phyloP scores from a whole-genome alignment of 2,797 vertebrate genomes.

The Danio jaintianensis region DNA sequence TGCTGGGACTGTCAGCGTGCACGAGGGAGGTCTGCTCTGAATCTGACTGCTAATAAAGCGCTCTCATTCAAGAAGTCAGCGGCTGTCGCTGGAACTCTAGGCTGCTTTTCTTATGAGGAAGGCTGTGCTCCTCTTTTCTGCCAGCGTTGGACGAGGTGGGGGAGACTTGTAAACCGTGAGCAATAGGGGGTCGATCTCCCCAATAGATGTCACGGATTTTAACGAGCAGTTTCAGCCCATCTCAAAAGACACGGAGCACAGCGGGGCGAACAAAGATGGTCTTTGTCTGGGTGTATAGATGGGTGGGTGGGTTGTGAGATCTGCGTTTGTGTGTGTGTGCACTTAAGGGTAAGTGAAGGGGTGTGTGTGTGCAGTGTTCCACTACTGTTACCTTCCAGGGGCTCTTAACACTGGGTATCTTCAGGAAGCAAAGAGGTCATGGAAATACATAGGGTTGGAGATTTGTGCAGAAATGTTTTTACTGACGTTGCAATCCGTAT shows the following conservation, averaged over 20 bases:
- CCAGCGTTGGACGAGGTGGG: constrained; percentile 55
- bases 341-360: constrained; percentile 52
- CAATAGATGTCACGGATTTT: constrained; percentile 78
- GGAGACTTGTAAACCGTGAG: constrained; percentile 66
- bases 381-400: constrained; percentile 52
- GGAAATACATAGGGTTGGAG: constrained; percentile 15
- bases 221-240: constrained; percentile 76
- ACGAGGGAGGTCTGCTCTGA: constrained; percentile 59
- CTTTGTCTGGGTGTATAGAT: constrained; percentile 63
- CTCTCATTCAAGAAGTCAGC: constrained; percentile 63
- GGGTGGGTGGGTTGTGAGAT: constrained; percentile 47
- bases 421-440: constrained; percentile 29
- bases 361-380: constrained; percentile 45
- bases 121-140: constrained; percentile 60
- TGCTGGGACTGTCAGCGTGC: constrained; percentile 55
- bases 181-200: constrained; percentile 67
- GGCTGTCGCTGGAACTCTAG: constrained; percentile 56
- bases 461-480: constrained; percentile 18
- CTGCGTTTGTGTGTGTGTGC: constrained; percentile 49
- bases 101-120: constrained; percentile 59
- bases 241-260: constrained; percentile 71
- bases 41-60: constrained; percentile 63
- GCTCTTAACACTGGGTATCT: constrained; percentile 45
- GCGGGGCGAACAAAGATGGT: constrained; percentile 74
- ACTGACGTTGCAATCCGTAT: constrained; percentile 3